Percentiles rank a stretch among this genome's conserved stretches.
These are phyloP conservation scores for Pemphredon lugubris DNA, from an alignment of 2,888 invertebrate species.

Conservation along the genomic window DNA sequence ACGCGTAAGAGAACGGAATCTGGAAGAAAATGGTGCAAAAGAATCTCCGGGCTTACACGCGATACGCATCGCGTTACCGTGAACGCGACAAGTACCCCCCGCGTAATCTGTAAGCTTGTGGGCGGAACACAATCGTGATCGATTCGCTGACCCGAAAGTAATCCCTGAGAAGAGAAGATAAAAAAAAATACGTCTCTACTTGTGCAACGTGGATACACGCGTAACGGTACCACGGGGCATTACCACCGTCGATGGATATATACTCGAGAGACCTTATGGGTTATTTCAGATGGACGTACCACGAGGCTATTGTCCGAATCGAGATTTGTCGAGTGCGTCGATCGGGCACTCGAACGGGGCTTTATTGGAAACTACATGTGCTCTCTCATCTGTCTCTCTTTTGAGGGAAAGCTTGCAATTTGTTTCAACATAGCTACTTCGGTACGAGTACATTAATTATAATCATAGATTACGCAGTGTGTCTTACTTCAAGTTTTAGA, in stretches of 20 bases:
- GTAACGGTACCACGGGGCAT: constrained; percentile 36
- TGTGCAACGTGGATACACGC: constrained; percentile 1
- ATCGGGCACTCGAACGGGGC: constrained; percentile 65
- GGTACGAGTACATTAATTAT: too few species aligned
- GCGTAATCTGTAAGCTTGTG: constrained; percentile 65
- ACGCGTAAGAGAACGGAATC: too few species aligned
- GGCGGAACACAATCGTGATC: constrained; percentile 55
- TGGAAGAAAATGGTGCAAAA: too few species aligned
- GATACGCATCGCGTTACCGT: constrained; percentile 39
- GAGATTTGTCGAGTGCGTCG: constrained; percentile 68
- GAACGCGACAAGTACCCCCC: constrained; percentile 53
- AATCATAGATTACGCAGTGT: too few species aligned
- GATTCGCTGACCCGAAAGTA: constrained; percentile 70
- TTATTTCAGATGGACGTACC: constrained; percentile 68
- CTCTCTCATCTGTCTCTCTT: constrained; percentile 4
- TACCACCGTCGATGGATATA: constrained; percentile 14
- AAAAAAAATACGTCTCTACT: constrained; percentile 30
- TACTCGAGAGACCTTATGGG: constrained; percentile 58
- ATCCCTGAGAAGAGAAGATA: constrained; percentile 67
- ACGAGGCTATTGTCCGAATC: constrained; percentile 69
- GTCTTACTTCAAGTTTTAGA: too few species aligned
- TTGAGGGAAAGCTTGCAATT: too few species aligned
- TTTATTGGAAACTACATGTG: constrained; percentile 70
- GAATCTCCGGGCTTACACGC: constrained; percentile 41
- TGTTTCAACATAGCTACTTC: too few species aligned